phyloP scores from a whole-genome alignment of 2,888 invertebrate genomes.

The Dryobota labecula region DNA sequence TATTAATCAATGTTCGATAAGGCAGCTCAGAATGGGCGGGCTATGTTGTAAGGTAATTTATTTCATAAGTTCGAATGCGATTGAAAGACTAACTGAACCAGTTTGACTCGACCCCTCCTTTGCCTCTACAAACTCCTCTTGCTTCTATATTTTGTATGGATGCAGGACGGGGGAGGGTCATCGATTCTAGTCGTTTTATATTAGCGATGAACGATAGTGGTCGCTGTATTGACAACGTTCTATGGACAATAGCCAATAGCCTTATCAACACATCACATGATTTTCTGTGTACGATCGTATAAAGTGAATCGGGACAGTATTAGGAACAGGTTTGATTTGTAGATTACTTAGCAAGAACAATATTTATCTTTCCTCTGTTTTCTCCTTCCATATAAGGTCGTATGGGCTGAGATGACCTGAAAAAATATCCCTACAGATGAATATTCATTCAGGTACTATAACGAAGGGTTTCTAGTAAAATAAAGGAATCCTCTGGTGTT shows the following conservation, averaged over 20 bases:
- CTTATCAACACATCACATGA: conserved; percentile 74
- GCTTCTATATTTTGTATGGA: conserved; percentile 18
- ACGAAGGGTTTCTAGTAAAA: background rate
- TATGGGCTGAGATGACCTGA: background rate
- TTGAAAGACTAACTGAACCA: conserved; percentile 74
- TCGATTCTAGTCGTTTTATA: conserved; percentile 70
- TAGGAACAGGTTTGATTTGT: conserved; percentile 39
- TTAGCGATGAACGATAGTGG: conserved; percentile 80
- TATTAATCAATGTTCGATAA: conserved; percentile 89
- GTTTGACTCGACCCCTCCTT: conserved; percentile 51
- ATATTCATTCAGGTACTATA: background rate
- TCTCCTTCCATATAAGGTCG: background rate
- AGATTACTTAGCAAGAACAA: conserved; percentile 9
- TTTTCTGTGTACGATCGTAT: conserved; percentile 60
- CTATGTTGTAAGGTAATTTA: conserved; percentile 85
- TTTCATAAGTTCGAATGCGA: conserved; percentile 79
- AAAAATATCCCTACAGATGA: background rate
- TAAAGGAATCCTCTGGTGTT: background rate
- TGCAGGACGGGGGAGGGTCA: conserved; percentile 60
- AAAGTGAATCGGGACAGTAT: conserved; percentile 49
- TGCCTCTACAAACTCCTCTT: conserved; percentile 8
- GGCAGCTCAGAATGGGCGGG: conserved; percentile 85
- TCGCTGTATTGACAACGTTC: conserved; percentile 77
- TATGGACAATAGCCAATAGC: conserved; percentile 80
- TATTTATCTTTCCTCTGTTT: background rate